Evolutionary conservation across 2,797 vertebrate genomes (phyloP), one percentile per base, ranked within the genome.

Genomic region (Tarsius wallacei): DNA sequence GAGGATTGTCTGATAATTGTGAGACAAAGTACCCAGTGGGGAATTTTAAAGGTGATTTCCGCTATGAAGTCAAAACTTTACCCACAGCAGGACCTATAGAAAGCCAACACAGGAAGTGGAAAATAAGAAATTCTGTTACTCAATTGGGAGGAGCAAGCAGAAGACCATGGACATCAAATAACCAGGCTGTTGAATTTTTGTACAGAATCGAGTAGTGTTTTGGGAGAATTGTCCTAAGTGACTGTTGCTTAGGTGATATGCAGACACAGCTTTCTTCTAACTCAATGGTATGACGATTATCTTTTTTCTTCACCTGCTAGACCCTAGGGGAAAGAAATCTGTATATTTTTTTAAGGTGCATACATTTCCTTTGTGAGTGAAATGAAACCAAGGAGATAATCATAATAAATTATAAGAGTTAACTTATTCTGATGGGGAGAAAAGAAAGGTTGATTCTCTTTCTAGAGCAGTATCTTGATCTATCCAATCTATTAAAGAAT

Each of bases 261-360:
- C 31, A 84, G n/a, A 76, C 74, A 80, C 31, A 49, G 76, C 53
- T 96, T 95, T 89, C 64, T 92, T 82, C 64, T 88, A 95, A 78
- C 87, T 98, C 87, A 47, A 21, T 36, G 28, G 91, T 92, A 90
- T 90, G 33, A 51, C 74, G 49, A 96, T 91, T 36, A 91, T 91
- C 95, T 94, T 96, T 87, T 97, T 97, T 93, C 91, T 91, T 96
- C 97, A 96, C 76, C 78, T 95, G 76, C 63, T 64, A 64, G 80
- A 84, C 33, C 36, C 71, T 31, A 28, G 64, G 81, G 76, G 28
- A 95, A 96, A 86, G 24, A 90, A 78, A 82, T 78, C 66, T 87
- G 33, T 85, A 24, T 77, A 63, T 83, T 85, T 94, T 63, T 82
- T 76, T 80, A 86, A 94, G 71, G 47, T 68, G 47, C 47, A 61